These are phyloP conservation scores for Drosophila flavopinicola DNA, from an alignment of 2,888 invertebrate genomes.

Conservation along the genomic window DNA sequence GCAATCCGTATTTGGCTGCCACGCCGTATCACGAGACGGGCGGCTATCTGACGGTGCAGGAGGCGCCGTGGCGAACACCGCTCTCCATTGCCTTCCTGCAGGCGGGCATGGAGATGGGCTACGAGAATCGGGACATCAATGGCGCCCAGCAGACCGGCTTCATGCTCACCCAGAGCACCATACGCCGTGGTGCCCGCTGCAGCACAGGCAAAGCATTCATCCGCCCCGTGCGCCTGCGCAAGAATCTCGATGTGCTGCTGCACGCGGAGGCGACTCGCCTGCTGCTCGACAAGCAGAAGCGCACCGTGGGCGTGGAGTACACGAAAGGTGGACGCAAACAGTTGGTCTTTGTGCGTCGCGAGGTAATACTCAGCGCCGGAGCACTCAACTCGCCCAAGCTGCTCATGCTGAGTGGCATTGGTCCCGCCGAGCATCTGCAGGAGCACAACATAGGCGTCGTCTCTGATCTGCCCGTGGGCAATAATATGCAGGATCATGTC, in stretches of 20 bases:
- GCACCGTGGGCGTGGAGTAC: constrained; percentile 91
- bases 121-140: constrained; percentile 91
- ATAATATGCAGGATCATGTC: constrained; percentile 95
- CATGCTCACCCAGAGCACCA: constrained; percentile 94
- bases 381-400: constrained; percentile 95
- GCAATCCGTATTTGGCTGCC: constrained; percentile 91
- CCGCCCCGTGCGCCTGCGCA: constrained; percentile 90
- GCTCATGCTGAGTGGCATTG: constrained; percentile 95
- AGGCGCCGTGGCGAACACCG: constrained; percentile 93
- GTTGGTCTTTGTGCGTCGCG: constrained; percentile 89
- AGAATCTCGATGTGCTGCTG: constrained; percentile 92
- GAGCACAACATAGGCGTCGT: constrained; percentile 90
- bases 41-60: constrained; percentile 93
- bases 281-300: constrained; percentile 89
- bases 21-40: constrained; percentile 91
- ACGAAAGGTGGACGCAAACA: constrained; percentile 88
- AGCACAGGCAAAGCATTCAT: constrained; percentile 95
- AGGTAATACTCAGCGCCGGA: constrained; percentile 94
- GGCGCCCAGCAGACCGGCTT: constrained; percentile 93
- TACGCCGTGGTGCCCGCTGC: constrained; percentile 92
- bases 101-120: constrained; percentile 93
- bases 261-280: constrained; percentile 90
- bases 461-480: constrained; percentile 91
- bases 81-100: constrained; percentile 92
- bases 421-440: constrained; percentile 90